Evolutionary conservation across 2,113 vertebrate species (phyloP), one percentile per base, ranked within the genome.

Genomic region (Melanotaenia duboulayi): DNA sequence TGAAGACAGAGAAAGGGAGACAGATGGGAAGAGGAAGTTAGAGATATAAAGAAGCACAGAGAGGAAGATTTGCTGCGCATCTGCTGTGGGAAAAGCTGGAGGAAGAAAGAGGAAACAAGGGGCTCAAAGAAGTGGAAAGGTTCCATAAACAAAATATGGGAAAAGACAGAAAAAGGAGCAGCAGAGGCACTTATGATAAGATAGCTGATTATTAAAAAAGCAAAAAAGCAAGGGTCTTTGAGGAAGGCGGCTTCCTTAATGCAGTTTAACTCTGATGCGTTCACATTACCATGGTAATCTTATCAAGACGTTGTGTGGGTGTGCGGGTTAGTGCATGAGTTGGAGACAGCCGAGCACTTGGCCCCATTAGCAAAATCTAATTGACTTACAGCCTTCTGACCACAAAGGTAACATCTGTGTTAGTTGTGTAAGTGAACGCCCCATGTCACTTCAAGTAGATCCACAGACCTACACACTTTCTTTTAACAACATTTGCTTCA

Each of bases 401-500:
- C 89, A 88, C 82, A 83, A 90, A 89, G 88, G 89, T 84, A 89
- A 86, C 91, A 91, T 92, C 89, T 90, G 90, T 84, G 91, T 89
- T 75, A 67, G 80, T 28, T 75, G 51, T 87, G 84, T 89, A 83
- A 81, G 77, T 78, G 82, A 90, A 67, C 28, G 74, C 64, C 80
- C 75, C 22, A 9, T 61, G 69, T 87, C 76, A 70, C 82, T 67
- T 44, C 75, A 12, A 50, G 48, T 80, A 11, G 76, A 67, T 65
- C 65, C 65, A 70, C 40, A 80, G 58, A 63, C 58, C 49, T 59
- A 74, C 64, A 71, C 74, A 37, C 51, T 51, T 65, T 42, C 65
- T 61, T 65, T 67, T 69, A 42, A 76, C 58, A 51, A 63, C 74
- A 78, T 83, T 78, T 86, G 75, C 78, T 60, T 61, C 74, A 48